These are phyloP conservation scores for Drosophila yooni DNA, from an alignment of 2,888 invertebrate genomes.

Conservation along the genomic window DNA sequence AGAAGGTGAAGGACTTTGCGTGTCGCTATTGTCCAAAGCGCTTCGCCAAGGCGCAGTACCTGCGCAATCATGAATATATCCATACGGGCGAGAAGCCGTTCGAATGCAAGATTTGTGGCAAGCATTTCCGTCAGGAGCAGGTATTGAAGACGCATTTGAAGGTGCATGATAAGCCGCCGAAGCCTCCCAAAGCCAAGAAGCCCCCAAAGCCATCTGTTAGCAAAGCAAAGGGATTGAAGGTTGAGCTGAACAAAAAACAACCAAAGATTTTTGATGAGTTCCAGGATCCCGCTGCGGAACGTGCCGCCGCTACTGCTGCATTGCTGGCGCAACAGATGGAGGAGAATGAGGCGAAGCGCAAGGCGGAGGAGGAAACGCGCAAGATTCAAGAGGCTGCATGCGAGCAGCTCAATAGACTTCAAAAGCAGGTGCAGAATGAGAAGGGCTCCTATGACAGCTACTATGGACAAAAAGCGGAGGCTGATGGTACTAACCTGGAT, in stretches of 20 bases:
- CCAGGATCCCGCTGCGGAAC: slow-evolving; percentile 73
- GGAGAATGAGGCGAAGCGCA: slow-evolving; percentile 78
- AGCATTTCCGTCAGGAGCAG: slow-evolving; percentile 82
- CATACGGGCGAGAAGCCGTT: slow-evolving; percentile 84
- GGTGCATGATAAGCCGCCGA: slow-evolving; percentile 76
- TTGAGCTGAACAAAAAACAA: slow-evolving; percentile 58
- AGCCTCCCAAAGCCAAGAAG: slow-evolving; percentile 60
- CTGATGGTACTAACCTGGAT: slow-evolving; percentile 58
- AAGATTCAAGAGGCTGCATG: slow-evolving; percentile 82
- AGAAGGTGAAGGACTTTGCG: slow-evolving; percentile 83
- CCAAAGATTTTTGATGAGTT: slow-evolving; percentile 74
- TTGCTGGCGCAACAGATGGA: slow-evolving; percentile 80
- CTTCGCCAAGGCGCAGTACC: slow-evolving; percentile 83
- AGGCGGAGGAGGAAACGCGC: slow-evolving; percentile 74
- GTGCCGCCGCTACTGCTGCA: slow-evolving; percentile 80
- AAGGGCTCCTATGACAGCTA: slow-evolving; percentile 72
- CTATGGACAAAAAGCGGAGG: slow-evolving; percentile 69
- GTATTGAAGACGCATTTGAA: slow-evolving; percentile 83
- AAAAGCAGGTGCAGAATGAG: slow-evolving; percentile 65
- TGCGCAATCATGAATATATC: slow-evolving; percentile 84
- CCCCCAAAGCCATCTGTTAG: slow-evolving; percentile 58
- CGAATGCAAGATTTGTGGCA: slow-evolving; percentile 81
- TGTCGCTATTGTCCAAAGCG: slow-evolving; percentile 83
- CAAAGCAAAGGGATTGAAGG: slow-evolving; percentile 54
- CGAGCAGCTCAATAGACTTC: slow-evolving; percentile 73